Evolutionary conservation across 1,140 invertebrate genomes (phyloP), one percentile per base, ranked within the genome.

Genomic region (Pantala flavescens): DNA sequence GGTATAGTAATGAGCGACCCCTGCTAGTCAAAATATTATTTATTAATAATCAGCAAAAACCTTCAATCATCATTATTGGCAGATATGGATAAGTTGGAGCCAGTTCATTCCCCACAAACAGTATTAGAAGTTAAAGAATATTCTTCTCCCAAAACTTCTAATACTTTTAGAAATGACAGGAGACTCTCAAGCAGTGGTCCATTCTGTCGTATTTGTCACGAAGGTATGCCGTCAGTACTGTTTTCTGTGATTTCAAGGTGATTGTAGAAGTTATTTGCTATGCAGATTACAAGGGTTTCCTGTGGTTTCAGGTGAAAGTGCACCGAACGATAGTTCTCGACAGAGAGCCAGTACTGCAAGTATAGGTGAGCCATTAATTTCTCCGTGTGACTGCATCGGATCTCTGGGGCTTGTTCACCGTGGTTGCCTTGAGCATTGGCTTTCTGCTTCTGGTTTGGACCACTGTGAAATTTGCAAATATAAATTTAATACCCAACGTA

Each of bases 401-500:
- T 83, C 85, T 7, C 82, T 88, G 73, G 85, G 83, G 3, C 78
- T 84, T 24, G 83, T 88, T 5, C 88, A 89, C 76, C 77, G 81
- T 10, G 81, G 79, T 19, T 89, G 88, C 78, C 79, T 89, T 12
- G 87, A 89, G 78, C 84, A 83, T 75, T 89, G 88, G 88, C 81
- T 89, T 0, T 85, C 86, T 19, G 82, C 84, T 0, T 84, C 86
- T 2, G 85, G 87, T 78, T 82, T 81, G 0, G 83, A 84, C 75
- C 79, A 80, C 23, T 89, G 88, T 80, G 88, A 89, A 80, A 84
- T 89, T 71, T 89, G 88, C 80, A 82, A 86, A 76, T 84, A 83
- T 77, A 75, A 79, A 21, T 89, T 84, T 78, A 79, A 79, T 28
- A 81, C 84, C 7, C 76, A 80, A 7, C 82, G 81, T 24, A 79